Conservation (phyloP, 2,797 vertebrate genomes). For the Cyclopterus lumpus region DNA sequence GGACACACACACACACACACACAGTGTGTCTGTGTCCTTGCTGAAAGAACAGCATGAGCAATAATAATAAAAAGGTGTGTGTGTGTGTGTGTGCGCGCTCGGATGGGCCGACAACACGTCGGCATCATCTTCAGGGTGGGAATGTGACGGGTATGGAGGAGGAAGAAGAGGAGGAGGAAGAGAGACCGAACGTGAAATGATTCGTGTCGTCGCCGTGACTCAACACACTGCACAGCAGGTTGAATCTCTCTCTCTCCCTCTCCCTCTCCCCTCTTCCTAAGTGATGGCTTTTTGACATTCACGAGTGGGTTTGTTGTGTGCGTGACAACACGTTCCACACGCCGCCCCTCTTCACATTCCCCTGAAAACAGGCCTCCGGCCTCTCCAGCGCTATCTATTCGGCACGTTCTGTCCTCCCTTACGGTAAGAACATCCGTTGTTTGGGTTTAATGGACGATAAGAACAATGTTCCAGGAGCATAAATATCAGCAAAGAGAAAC, state of each 20-base stretch:
- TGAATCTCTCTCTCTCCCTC: constrained; percentile 39
- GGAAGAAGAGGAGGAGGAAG: constrained; percentile 19
- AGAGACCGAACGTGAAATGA: constrained; percentile 28
- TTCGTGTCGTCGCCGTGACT: constrained; percentile 53
- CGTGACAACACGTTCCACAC: constrained; percentile 22
- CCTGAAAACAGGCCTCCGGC: constrained; percentile 40
- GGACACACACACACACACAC: too few species aligned
- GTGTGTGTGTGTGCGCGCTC: constrained; percentile 7
- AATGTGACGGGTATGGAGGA: constrained; percentile 18
- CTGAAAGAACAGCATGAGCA: not conserved
- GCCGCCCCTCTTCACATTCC: constrained; percentile 37
- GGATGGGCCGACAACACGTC: not conserved
- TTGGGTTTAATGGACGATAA: not conserved
- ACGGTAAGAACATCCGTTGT: not conserved
- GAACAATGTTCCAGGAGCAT: not conserved
- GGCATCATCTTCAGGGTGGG: not conserved
- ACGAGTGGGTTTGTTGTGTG: not conserved
- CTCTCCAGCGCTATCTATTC: constrained; percentile 19
- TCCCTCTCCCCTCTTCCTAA: too few species aligned
- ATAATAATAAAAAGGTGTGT: constrained; percentile 9
- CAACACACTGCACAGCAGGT: constrained; percentile 48
- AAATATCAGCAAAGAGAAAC: too few species aligned
- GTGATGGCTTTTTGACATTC: constrained; percentile 46
- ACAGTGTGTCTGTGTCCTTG: not conserved
- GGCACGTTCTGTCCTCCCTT: constrained; percentile 19